phyloP scores from a whole-genome alignment of 2,888 invertebrate species.

The Eueremaeus valkanovi region DNA sequence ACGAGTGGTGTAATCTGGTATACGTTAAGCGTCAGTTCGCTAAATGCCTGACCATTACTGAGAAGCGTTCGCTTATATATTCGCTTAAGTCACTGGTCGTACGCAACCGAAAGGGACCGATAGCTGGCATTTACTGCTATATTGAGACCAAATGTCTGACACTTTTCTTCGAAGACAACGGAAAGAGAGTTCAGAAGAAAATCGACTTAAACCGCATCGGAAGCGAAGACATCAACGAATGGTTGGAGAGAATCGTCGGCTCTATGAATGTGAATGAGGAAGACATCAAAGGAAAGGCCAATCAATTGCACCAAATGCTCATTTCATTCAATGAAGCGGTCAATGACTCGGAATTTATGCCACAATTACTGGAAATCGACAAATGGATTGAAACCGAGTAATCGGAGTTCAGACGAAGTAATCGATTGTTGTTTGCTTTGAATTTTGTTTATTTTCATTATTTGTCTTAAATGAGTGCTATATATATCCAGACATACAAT shows the following conservation, averaged over 20 bases:
- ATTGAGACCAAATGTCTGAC: conserved; percentile 63
- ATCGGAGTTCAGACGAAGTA: not conserved
- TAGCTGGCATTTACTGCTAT: conserved; percentile 80
- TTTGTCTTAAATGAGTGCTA: too few species aligned
- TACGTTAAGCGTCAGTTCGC: conserved; percentile 63
- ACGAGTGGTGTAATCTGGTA: conserved; percentile 63
- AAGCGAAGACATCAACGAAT: conserved; percentile 47
- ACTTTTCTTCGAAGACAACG: conserved; percentile 67
- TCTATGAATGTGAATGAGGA: conserved; percentile 58
- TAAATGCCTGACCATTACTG: conserved; percentile 75
- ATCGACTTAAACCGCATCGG: conserved; percentile 67
- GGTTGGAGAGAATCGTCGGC: conserved; percentile 57
- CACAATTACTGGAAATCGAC: conserved; percentile 73
- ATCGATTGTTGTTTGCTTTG: not conserved
- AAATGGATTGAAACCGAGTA: conserved; percentile 60
- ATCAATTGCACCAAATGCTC: conserved; percentile 64
- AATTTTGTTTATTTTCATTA: not conserved
- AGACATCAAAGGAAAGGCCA: conserved; percentile 62
- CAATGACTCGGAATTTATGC: conserved; percentile 66
- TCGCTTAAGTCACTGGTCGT: conserved; percentile 67
- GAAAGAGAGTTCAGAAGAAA: conserved; percentile 64
- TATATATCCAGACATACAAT: too few species aligned
- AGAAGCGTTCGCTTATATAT: conserved; percentile 81
- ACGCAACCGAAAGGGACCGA: conserved; percentile 75
- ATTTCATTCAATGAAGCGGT: conserved; percentile 43